A percentile compares a stretch with the other conserved stretches of the same genome.
Conservation (phyloP, 2,113 vertebrate genomes). For the Leucoraja erinaceus region DNA sequence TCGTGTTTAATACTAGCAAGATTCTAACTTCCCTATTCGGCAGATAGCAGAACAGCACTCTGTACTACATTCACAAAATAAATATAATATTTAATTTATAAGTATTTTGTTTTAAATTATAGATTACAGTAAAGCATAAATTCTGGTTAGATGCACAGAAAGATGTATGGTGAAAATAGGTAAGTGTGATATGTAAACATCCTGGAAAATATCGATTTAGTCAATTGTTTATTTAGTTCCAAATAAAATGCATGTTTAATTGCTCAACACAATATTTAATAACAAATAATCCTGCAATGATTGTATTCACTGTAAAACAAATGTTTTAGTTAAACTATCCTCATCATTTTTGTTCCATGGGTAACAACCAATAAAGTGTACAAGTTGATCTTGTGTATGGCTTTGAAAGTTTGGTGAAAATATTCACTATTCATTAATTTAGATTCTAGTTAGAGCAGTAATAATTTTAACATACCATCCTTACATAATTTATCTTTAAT, state of each 20-base stretch:
- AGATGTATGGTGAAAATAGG: not conserved
- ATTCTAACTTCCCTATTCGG: too few species aligned
- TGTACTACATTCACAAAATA: too few species aligned
- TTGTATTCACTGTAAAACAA: not conserved
- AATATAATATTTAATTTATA: not conserved
- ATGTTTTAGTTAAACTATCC: slow-evolving; percentile 49
- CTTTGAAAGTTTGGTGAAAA: slow-evolving; percentile 67
- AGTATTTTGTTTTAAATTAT: not conserved
- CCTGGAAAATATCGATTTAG: not conserved
- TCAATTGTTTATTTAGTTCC: not conserved
- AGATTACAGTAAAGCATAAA: not conserved
- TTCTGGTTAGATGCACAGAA: not conserved
- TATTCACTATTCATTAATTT: slow-evolving; percentile 77
- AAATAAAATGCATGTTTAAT: not conserved
- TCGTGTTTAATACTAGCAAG: too few species aligned
- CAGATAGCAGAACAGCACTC: too few species aligned
- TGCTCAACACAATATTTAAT: not conserved
- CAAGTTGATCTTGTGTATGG: slow-evolving; percentile 67
- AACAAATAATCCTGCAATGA: not conserved
- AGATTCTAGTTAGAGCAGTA: slow-evolving; percentile 80
- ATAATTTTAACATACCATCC: slow-evolving; percentile 76
- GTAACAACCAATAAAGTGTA: slow-evolving; percentile 63
- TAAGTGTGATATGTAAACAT: not conserved
- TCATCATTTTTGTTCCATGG: slow-evolving; percentile 50
- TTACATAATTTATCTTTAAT: slow-evolving; percentile 82